phyloP scores from a whole-genome alignment of 1,140 invertebrate genomes.

The Cephus cinctus region DNA sequence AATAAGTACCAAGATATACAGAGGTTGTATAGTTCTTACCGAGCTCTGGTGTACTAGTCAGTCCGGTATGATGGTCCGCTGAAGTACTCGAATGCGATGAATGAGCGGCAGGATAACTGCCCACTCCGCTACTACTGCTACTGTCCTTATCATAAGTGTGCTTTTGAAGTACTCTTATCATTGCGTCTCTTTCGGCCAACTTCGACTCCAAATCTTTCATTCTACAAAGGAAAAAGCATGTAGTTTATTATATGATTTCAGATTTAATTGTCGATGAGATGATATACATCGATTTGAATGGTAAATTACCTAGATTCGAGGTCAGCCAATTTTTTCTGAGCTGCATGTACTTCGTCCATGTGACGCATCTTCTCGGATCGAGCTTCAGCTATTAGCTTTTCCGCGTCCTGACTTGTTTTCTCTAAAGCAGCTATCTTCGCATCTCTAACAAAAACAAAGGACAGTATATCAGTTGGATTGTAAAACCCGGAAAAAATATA shows the following conservation, averaged over 20 bases:
- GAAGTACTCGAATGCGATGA: slow-evolving; percentile 55
- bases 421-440: slow-evolving; percentile 83
- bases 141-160: slow-evolving; percentile 71
- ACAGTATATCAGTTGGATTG: too few relatives aligned
- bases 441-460: slow-evolving; percentile 61
- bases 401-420: slow-evolving; percentile 83
- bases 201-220: slow-evolving; percentile 87
- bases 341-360: slow-evolving; percentile 82
- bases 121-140: slow-evolving; percentile 54
- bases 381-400: slow-evolving; percentile 82
- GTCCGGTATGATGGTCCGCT: slow-evolving; percentile 46
- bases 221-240: slow-evolving; percentile 52
- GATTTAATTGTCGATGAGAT: slow-evolving; percentile 2
- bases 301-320: slow-evolving; percentile 70
- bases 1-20: background rate
- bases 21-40: slow-evolving; percentile 29
- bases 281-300: background rate
- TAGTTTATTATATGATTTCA: slow-evolving; percentile 7
- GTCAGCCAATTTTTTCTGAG: slow-evolving; percentile 81
- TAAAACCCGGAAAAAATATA: too few relatives aligned
- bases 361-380: slow-evolving; percentile 83
- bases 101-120: slow-evolving; percentile 52
- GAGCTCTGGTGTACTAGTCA: slow-evolving; percentile 50
- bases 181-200: slow-evolving; percentile 83
- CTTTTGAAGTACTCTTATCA: slow-evolving; percentile 86